Conservation (phyloP, 2,888 invertebrate species). For the Octonoba sinensis region DNA sequence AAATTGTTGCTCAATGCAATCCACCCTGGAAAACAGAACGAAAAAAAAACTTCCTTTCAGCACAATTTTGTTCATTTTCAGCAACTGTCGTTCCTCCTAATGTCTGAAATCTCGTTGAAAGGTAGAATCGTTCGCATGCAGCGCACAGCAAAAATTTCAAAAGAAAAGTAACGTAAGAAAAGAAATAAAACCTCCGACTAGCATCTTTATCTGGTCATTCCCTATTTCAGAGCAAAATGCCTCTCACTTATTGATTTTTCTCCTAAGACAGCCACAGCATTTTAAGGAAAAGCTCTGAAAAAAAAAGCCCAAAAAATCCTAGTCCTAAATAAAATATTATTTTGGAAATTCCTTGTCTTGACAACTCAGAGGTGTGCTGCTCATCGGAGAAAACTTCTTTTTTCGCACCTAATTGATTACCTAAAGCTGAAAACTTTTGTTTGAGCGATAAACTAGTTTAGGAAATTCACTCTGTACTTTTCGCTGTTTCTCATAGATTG, state of each 20-base stretch:
- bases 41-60: too few species aligned
- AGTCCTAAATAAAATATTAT: conserved; percentile 44
- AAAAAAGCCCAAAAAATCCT: conserved; percentile 22
- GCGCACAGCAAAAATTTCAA: conserved; percentile 5
- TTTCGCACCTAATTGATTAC: conserved; percentile 41
- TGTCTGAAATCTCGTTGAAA: conserved; percentile 21
- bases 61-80: not conserved
- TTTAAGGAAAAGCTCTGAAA: conserved; percentile 29
- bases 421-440: conserved; percentile 27
- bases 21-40: too few species aligned
- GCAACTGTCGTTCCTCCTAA: conserved; percentile 17
- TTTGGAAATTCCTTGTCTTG: conserved; percentile 25
- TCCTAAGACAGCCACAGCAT: conserved; percentile 35
- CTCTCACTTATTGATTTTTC: conserved; percentile 31
- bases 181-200: conserved; percentile 6
- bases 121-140: conserved; percentile 14
- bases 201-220: conserved; percentile 39
- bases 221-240: conserved; percentile 19
- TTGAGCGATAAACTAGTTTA: conserved; percentile 22
- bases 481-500: too few species aligned
- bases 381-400: conserved; percentile 13
- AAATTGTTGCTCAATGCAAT: too few species aligned
- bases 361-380: conserved; percentile 13
- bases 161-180: conserved; percentile 11
- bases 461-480: conserved; percentile 6